These are phyloP conservation scores for Electrona antarctica DNA, from an alignment of 2,113 vertebrate genomes.

Conservation along the genomic window DNA sequence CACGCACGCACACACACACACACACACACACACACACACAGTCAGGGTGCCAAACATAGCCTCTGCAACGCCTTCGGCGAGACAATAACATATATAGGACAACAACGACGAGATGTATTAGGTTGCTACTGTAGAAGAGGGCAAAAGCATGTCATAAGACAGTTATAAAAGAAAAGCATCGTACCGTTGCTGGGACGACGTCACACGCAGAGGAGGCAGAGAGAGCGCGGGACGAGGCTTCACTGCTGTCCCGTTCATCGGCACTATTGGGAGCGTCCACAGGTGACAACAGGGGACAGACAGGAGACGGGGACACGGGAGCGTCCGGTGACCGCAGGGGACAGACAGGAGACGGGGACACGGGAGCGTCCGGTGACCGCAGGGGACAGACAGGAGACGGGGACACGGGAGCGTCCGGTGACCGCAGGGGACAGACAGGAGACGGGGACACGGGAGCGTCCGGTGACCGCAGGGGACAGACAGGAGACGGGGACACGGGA, in stretches of 20 bases:
- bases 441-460: too few relatives aligned
- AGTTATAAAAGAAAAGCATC: neutral
- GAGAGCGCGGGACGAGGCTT: slow-evolving; percentile 64
- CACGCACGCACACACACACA: too few relatives aligned
- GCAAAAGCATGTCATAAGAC: too few relatives aligned
- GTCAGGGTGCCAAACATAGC: too few relatives aligned
- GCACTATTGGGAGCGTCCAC: slow-evolving; percentile 62
- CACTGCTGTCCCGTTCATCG: slow-evolving; percentile 70
- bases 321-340: neutral
- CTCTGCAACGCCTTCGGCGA: too few relatives aligned
- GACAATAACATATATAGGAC: too few relatives aligned
- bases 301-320: neutral
- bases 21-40: too few relatives aligned
- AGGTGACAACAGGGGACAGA: slow-evolving; percentile 27
- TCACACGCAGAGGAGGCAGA: slow-evolving; percentile 76
- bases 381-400: too few relatives aligned
- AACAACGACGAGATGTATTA: neutral
- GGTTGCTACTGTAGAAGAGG: neutral
- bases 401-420: too few relatives aligned
- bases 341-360: slow-evolving; percentile 31
- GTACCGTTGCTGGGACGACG: slow-evolving; percentile 80
- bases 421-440: too few relatives aligned
- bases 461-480: too few relatives aligned
- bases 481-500: neutral
- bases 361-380: slow-evolving; percentile 48